Base-by-base conservation (phyloP, 2,797 vertebrate species). In the Cygnus olor region DNA sequence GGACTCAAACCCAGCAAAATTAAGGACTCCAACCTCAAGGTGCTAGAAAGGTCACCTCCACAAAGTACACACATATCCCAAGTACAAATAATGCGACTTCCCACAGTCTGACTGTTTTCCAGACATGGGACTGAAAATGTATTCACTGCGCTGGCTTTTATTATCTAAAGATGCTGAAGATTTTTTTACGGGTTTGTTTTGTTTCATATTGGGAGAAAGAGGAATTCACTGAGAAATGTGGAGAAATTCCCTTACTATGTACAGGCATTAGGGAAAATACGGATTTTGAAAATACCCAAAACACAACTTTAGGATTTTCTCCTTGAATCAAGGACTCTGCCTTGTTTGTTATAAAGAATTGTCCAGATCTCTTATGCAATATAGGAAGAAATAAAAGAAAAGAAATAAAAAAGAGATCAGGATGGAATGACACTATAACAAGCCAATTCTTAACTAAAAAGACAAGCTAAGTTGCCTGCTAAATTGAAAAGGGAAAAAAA, bases 401-500 rank as follows among this genome's bases (percentile, higher is more conserved):
- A 93, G 74, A 95, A 95, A 88, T 83, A 76, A 79, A 73, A 51
- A 53, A 58, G 74, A 71, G 65, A 94, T 96, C 64, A 51, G 57
- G 91, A 78, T 10, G 63, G 86, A 97, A 95, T 24, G 86, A 92
- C 92, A 93, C 89, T 95, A 9, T 81, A 93, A 91, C 96, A 88
- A 96, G 86, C 93, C 96, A 96, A 95, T 93, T 95, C 96, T 97
- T 97, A 96, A 96, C 93, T 96, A 96, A 97, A 97, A 97, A 93
- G 95, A 97, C 72, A 93, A 97, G 85, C 85, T 95, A 97, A 97
- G 90, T 92, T 96, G 96, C 88, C 94, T 96, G 91, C 96, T 97
- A 96, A 96, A 97, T 96, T 96, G 93, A 97, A 96, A 95, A 95
- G 47, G 49, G 34, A 32, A 65, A 61, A 96, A 96, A 97, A 84